These are phyloP conservation scores for Gastrophryne carolinensis DNA, from an alignment of 2,797 vertebrate genomes.

Conservation along the genomic window DNA sequence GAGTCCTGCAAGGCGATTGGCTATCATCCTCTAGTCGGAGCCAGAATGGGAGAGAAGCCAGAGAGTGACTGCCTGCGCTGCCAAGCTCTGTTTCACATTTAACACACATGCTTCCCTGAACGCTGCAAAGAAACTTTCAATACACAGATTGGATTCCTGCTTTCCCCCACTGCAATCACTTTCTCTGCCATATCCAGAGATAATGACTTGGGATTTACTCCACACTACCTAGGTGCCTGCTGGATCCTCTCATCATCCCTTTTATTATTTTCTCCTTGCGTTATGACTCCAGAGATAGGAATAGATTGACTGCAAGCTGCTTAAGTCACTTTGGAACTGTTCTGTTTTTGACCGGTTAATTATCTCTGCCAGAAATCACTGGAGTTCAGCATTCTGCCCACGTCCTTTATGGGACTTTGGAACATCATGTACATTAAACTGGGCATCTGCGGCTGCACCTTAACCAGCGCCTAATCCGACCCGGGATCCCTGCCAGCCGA, in stretches of 20 bases:
- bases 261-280: not conserved
- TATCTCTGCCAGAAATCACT: conserved; percentile 6
- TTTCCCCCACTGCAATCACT: conserved; percentile 57
- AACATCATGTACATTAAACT: conserved; percentile 64
- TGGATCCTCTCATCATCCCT: not conserved
- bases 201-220: not conserved
- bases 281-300: conserved; percentile 10
- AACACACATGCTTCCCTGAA: conserved; percentile 84
- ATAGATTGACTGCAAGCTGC: not conserved
- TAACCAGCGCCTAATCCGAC: conserved; percentile 59
- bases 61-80: conserved; percentile 68
- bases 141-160: conserved; percentile 67
- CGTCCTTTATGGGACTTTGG: conserved; percentile 9
- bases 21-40: conserved; percentile 54
- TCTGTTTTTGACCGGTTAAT: not conserved
- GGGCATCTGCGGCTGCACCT: conserved; percentile 58
- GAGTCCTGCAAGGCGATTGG: conserved; percentile 68
- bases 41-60: conserved; percentile 71
- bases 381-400: not conserved
- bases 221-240: not conserved
- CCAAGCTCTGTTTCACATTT: conserved; percentile 91
- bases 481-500: conserved; percentile 63
- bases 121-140: conserved; percentile 70
- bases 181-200: conserved; percentile 49
- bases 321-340: not conserved